A percentile compares a stretch with the other conserved stretches of the same genome.
These are phyloP conservation scores for Capra hircus DNA, from an alignment of 2,113 vertebrate species.

Conservation along the genomic window DNA sequence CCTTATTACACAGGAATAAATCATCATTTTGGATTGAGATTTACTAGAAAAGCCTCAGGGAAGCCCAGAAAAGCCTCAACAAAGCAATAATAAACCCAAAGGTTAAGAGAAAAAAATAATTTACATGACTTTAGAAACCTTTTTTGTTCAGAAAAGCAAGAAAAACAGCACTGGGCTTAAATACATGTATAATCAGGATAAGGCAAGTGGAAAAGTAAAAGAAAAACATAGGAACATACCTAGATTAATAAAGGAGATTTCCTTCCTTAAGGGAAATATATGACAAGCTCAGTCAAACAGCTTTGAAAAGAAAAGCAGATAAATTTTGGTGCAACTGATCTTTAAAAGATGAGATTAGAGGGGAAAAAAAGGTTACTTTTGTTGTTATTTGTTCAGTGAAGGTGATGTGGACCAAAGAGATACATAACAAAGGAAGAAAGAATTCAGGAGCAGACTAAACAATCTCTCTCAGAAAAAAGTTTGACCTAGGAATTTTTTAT, in stretches of 20 bases:
- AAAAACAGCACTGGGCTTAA: background rate
- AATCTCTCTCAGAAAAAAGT: background rate
- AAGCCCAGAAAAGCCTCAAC: background rate
- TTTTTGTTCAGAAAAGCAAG: background rate
- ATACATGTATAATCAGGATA: background rate
- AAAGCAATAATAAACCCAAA: conserved; percentile 13
- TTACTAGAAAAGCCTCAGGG: background rate
- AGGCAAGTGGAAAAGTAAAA: background rate
- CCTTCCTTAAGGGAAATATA: background rate
- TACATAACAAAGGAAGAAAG: background rate
- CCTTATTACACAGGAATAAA: background rate
- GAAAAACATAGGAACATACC: background rate
- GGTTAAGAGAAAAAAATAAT: background rate
- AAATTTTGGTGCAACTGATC: background rate
- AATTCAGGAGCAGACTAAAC: background rate
- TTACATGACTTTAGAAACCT: background rate
- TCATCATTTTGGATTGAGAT: background rate
- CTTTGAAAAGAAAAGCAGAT: background rate
- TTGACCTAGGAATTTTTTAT: background rate
- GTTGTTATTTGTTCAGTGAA: background rate
- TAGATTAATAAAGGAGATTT: background rate
- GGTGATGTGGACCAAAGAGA: background rate
- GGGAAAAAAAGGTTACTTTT: background rate
- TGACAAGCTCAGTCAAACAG: background rate
- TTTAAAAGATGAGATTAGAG: background rate